These are phyloP conservation scores for Orientallactaga sibirica DNA, from an alignment of 2,797 vertebrate species.

Conservation along the genomic window DNA sequence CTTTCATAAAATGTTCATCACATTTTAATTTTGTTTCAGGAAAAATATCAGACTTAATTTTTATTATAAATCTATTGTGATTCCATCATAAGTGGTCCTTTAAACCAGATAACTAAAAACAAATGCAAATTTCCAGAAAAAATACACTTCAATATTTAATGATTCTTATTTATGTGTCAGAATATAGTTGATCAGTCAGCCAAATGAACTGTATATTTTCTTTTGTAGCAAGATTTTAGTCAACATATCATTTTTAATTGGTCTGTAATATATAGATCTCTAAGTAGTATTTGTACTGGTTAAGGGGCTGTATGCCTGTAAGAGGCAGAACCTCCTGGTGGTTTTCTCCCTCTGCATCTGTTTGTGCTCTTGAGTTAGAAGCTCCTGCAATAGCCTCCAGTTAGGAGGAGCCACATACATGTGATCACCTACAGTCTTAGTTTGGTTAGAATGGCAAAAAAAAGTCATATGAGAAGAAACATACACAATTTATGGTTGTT, in stretches of 20 bases:
- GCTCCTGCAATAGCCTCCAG: not conserved
- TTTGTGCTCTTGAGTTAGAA: not conserved
- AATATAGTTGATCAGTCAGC: not conserved
- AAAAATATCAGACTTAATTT: not conserved
- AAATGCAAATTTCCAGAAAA: not conserved
- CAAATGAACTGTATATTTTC: not conserved
- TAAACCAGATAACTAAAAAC: conserved; percentile 9
- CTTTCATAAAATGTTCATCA: not conserved
- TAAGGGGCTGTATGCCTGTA: not conserved
- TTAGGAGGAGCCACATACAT: not conserved
- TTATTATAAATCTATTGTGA: conserved; percentile 1
- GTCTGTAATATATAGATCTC: not conserved
- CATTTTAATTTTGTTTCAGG: not conserved
- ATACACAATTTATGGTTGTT: not conserved
- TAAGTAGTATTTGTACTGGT: not conserved
- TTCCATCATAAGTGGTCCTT: not conserved
- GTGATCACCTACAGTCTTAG: not conserved
- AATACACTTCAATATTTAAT: not conserved
- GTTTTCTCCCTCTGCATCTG: not conserved
- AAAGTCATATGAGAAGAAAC: not conserved
- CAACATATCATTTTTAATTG: conserved; percentile 21
- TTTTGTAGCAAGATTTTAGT: conserved; percentile 22
- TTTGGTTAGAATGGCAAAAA: conserved; percentile 28
- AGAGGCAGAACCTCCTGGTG: not conserved
- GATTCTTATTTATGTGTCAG: not conserved